Conservation (phyloP, 1,140 invertebrate species). For the Bombus huntii region DNA sequence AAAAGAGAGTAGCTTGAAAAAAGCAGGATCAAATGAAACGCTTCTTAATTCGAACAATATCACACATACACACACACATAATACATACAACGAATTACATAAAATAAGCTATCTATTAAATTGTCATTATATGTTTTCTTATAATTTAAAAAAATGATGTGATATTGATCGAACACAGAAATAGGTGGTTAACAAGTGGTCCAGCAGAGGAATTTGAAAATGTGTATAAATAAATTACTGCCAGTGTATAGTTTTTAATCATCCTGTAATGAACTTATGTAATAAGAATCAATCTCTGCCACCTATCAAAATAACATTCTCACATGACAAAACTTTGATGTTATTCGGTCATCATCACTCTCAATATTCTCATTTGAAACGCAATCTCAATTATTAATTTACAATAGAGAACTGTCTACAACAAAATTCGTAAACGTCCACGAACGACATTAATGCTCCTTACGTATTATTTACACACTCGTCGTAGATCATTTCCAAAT, state of each 20-base stretch:
- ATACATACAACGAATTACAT: not conserved
- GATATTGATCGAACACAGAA: constrained; percentile 24
- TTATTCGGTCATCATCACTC: constrained; percentile 37
- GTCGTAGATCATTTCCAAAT: constrained; percentile 65
- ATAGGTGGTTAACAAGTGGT: constrained; percentile 4
- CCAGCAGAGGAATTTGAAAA: constrained; percentile 35
- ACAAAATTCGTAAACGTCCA: constrained; percentile 59
- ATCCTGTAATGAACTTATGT: constrained; percentile 41
- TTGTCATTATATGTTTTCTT: too few relatives aligned
- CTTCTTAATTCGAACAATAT: constrained; percentile 2
- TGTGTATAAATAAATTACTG: constrained; percentile 60
- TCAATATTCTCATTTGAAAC: constrained; percentile 46
- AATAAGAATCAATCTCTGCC: constrained; percentile 36
- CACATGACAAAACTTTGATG: constrained; percentile 58
- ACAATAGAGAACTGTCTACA: constrained; percentile 59
- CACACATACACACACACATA: not conserved
- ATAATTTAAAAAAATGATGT: not conserved
- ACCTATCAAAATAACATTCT: constrained; percentile 64
- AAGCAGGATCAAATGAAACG: constrained; percentile 9
- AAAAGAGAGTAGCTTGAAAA: not conserved
- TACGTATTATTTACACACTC: constrained; percentile 63
- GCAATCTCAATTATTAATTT: constrained; percentile 55
- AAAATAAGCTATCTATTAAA: not conserved
- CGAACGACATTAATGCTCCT: constrained; percentile 66
- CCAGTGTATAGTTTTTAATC: constrained; percentile 51